phyloP scores from a whole-genome alignment of 2,888 invertebrate species.

The Drosophila atroscutellata region DNA sequence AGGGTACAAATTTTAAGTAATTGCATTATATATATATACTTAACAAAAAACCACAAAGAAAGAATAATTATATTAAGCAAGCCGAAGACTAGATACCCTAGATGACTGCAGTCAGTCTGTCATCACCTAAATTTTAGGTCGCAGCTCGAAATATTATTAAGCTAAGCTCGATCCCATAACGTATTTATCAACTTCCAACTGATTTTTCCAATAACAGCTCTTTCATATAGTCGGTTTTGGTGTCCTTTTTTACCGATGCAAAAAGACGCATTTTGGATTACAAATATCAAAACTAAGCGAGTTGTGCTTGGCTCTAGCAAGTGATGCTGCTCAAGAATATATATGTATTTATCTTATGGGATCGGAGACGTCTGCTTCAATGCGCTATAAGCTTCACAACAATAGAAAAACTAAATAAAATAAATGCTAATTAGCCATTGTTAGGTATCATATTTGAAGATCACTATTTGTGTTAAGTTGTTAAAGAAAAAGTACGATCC shows the following conservation, averaged over 20 bases:
- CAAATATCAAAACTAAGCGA: not conserved
- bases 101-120: not conserved
- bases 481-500: not conserved
- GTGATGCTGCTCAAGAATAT: not conserved
- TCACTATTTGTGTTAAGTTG: not conserved
- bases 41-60: not conserved
- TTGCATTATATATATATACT: too few species aligned
- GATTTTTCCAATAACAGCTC: not conserved
- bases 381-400: not conserved
- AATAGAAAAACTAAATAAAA: not conserved
- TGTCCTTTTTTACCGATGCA: not conserved
- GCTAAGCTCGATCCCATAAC: not conserved
- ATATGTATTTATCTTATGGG: not conserved
- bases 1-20: not conserved
- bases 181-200: not conserved
- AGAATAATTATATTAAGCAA: rapidly evolving
- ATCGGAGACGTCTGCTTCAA: not conserved
- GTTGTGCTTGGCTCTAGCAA: not conserved
- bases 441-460: not conserved
- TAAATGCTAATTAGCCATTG: not conserved
- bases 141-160: too few species aligned
- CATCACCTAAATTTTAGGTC: not conserved
- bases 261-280: not conserved
- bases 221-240: not conserved
- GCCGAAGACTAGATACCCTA: not conserved